phyloP scores from a whole-genome alignment of 2,888 invertebrate genomes.

The Congeria kusceri region DNA sequence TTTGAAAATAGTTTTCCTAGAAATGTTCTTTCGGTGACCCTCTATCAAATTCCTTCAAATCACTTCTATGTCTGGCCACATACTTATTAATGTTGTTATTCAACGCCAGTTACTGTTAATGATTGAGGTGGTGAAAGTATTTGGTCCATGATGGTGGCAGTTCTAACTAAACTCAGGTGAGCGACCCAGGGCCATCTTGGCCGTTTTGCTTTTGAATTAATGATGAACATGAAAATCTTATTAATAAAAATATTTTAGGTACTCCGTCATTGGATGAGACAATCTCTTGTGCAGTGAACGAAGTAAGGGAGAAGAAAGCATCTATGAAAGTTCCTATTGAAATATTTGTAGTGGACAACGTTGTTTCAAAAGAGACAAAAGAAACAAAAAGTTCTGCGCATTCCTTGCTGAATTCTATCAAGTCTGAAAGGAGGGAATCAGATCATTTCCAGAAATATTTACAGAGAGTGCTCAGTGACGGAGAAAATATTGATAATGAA shows the following conservation, averaged over 20 bases:
- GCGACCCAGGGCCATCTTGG: too few species aligned
- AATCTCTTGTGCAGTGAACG: slow-evolving; percentile 46
- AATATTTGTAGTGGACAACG: slow-evolving; percentile 13
- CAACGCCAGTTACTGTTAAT: too few species aligned
- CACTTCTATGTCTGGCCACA: too few species aligned
- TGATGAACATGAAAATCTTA: too few species aligned
- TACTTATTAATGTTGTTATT: too few species aligned
- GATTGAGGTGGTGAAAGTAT: too few species aligned
- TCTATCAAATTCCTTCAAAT: too few species aligned
- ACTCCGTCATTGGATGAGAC: slow-evolving; percentile 54
- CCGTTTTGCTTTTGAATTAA: too few species aligned
- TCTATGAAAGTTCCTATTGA: slow-evolving; percentile 8
- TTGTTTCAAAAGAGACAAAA: slow-evolving; percentile 23
- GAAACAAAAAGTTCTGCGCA: slow-evolving; percentile 39
- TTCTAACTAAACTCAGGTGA: too few species aligned
- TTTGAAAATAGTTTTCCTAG: too few species aligned
- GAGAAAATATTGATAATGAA: slow-evolving; percentile 5
- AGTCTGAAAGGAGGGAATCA: slow-evolving; percentile 48
- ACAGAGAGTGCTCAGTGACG: slow-evolving; percentile 44
- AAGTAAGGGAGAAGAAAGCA: slow-evolving; percentile 32
- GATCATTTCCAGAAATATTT: slow-evolving; percentile 61
- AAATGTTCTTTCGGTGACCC: too few species aligned
- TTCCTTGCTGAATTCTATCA: slow-evolving; percentile 41
- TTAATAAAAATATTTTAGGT: slow-evolving; percentile 29
- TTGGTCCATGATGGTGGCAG: too few species aligned